Conservation (phyloP, 1,140 invertebrate genomes). For the Scaptomyza graminum region DNA sequence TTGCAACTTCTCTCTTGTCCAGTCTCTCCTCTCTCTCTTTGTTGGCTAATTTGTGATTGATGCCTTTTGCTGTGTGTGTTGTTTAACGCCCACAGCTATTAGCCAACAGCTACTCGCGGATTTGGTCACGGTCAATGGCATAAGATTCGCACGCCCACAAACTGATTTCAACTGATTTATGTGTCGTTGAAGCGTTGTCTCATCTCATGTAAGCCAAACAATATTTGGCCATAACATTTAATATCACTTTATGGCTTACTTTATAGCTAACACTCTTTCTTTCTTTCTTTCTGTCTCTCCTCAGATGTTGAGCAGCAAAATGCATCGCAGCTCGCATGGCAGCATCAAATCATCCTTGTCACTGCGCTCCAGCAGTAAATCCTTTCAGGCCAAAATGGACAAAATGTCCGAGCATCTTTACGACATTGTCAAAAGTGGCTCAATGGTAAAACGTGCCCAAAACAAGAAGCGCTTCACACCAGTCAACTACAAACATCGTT, state of each 20-base stretch:
- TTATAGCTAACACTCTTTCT: constrained; percentile 1
- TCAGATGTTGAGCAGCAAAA: constrained; percentile 60
- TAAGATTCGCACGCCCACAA: constrained; percentile 69
- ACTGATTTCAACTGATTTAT: constrained; percentile 54
- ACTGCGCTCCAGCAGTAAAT: constrained; percentile 72
- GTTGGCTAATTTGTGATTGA: constrained; percentile 55
- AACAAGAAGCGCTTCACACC: constrained; percentile 94
- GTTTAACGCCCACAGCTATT: constrained; percentile 63
- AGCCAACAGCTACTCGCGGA: constrained; percentile 37
- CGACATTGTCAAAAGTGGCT: constrained; percentile 86
- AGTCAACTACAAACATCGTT: constrained; percentile 93
- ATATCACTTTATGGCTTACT: constrained; percentile 36
- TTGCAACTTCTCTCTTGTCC: constrained; percentile 43
- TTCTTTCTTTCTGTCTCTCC: not conserved
- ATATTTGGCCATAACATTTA: constrained; percentile 45
- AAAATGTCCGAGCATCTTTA: constrained; percentile 76
- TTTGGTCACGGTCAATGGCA: constrained; percentile 65
- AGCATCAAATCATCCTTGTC: constrained; percentile 68
- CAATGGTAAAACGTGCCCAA: constrained; percentile 93
- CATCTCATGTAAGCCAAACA: constrained; percentile 63
- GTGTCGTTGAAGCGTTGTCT: constrained; percentile 41
- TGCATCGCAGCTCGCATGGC: constrained; percentile 60
- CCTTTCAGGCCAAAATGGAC: constrained; percentile 77
- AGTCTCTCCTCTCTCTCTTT: not conserved
- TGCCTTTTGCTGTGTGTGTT: constrained; percentile 32